Percentiles rank a stretch among this genome's conserved stretches.
phyloP scores from a whole-genome alignment of 2,113 vertebrate genomes.

The Centrocercus urophasianus region DNA sequence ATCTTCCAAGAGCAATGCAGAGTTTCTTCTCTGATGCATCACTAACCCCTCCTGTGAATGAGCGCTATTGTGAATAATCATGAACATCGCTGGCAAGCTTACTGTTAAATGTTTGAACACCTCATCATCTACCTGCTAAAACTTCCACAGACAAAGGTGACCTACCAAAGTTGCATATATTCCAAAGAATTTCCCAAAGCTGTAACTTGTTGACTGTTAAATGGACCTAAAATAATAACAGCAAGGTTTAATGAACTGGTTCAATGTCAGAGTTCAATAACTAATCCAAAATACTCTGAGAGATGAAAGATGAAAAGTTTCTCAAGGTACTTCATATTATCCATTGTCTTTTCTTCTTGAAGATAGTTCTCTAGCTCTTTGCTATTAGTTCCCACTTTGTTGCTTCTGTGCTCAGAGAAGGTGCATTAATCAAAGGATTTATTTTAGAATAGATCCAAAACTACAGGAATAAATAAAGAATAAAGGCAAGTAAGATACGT shows the following conservation, averaged over 20 bases:
- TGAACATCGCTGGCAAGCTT: not conserved
- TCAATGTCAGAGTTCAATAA: not conserved
- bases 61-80: not conserved
- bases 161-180: not conserved
- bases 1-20: not conserved
- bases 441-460: not conserved
- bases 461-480: not conserved
- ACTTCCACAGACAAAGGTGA: not conserved
- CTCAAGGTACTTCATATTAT: not conserved
- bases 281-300: not conserved
- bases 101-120: not conserved
- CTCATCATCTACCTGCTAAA: not conserved
- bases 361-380: not conserved
- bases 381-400: not conserved
- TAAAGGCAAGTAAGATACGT: not conserved
- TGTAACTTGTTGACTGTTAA: not conserved
- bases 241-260: not conserved
- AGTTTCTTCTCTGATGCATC: not conserved
- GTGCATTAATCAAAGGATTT: not conserved
- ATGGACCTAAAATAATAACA: not conserved
- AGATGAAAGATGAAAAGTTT: not conserved
- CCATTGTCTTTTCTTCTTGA: not conserved
- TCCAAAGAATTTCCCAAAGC: not conserved
- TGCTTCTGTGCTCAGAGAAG: not conserved
- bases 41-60: not conserved